These are phyloP conservation scores for Dasypolia templi DNA, from an alignment of 2,888 invertebrate species.

Conservation along the genomic window DNA sequence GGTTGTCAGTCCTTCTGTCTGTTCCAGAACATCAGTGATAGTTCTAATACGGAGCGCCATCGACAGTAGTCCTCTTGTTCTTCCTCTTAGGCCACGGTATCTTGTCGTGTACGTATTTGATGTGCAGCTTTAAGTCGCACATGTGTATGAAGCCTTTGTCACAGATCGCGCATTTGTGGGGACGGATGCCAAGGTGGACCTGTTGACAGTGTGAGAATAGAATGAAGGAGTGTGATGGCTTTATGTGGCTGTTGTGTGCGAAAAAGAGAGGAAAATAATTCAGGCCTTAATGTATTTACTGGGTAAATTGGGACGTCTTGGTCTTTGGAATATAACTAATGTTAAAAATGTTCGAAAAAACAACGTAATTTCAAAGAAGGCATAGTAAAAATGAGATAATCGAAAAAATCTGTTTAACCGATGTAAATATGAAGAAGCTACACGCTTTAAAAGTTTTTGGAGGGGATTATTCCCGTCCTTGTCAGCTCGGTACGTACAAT, in stretches of 20 bases:
- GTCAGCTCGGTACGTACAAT: too few relatives aligned
- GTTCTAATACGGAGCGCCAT: conserved; percentile 47
- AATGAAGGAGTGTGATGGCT: not conserved
- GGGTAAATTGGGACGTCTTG: not conserved
- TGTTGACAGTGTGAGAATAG: conserved; percentile 42
- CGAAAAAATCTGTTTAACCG: too few relatives aligned
- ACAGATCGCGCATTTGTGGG: conserved; percentile 74
- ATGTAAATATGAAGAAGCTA: too few relatives aligned
- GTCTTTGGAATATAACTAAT: not conserved
- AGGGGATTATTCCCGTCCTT: too few relatives aligned
- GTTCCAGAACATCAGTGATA: conserved; percentile 23
- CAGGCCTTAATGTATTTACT: not conserved
- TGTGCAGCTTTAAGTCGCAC: conserved; percentile 72
- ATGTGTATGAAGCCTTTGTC: conserved; percentile 72
- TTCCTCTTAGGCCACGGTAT: conserved; percentile 75
- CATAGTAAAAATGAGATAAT: too few relatives aligned
- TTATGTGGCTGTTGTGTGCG: not conserved
- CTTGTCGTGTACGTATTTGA: conserved; percentile 73
- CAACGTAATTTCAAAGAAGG: too few relatives aligned
- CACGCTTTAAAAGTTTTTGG: too few relatives aligned
- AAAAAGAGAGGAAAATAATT: not conserved
- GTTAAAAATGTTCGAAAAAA: too few relatives aligned
- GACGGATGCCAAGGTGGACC: conserved; percentile 73
- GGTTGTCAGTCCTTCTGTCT: not conserved
- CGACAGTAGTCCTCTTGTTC: conserved; percentile 49